These are phyloP conservation scores for Acrocephalus scirpaceus DNA, from an alignment of 2,797 vertebrate species.

Conservation along the genomic window DNA sequence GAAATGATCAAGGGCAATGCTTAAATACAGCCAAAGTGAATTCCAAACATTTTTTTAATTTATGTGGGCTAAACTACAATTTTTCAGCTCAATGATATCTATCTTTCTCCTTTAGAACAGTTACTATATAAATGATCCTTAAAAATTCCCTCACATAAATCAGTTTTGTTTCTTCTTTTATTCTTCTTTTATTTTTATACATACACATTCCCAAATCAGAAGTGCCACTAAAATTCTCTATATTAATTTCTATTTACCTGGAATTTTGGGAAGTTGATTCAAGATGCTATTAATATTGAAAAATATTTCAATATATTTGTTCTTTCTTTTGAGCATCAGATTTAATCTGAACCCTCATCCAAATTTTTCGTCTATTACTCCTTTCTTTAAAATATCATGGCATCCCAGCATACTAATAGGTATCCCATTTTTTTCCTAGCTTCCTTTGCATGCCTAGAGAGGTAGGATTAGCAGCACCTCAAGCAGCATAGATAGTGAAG, in stretches of 20 bases:
- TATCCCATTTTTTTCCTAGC: background rate
- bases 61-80: background rate
- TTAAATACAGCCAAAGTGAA: background rate
- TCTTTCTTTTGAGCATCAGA: background rate
- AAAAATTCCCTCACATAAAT: background rate
- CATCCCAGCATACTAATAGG: background rate
- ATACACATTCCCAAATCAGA: background rate
- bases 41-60: background rate
- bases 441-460: background rate
- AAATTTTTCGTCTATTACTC: background rate
- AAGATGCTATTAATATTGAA: background rate
- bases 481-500: background rate
- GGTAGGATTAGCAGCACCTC: background rate
- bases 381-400: background rate
- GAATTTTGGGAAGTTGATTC: background rate
- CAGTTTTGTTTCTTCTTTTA: background rate
- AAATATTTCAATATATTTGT: background rate
- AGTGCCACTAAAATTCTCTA: background rate
- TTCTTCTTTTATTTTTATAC: background rate
- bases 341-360: background rate
- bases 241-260: background rate
- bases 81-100: background rate
- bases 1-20: background rate
- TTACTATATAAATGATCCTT: background rate
- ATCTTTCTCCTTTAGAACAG: background rate